A percentile compares a stretch with the other conserved stretches of the same genome.
Evolutionary conservation across 1,140 invertebrate genomes (phyloP).

Genomic region (Chelonus insularis): DNA sequence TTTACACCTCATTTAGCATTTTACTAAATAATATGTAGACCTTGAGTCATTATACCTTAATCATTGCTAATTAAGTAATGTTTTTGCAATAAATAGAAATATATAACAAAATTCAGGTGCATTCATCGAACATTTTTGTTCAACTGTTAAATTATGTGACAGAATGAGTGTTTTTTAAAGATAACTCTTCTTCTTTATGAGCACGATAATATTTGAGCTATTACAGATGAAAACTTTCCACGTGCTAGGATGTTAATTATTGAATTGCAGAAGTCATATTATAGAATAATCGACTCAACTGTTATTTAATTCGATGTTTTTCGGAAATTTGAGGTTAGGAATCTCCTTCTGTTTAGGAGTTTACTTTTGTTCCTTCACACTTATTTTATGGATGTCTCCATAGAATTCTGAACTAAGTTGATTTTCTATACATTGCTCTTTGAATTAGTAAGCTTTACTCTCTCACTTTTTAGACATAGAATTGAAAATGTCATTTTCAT

Average conservation of each 20-base stretch:
- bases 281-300: constrained; percentile 67
- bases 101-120: constrained; percentile 80
- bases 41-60: constrained; percentile 65
- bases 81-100: constrained; percentile 77
- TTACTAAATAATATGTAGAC: constrained; percentile 71
- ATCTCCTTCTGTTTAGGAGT: constrained; percentile 93
- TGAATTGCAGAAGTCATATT: constrained; percentile 66
- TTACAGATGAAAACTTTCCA: constrained; percentile 72
- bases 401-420: constrained; percentile 90
- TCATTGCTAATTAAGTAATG: constrained; percentile 64
- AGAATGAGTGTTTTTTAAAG: constrained; percentile 65
- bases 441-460: constrained; percentile 95
- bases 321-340: constrained; percentile 84
- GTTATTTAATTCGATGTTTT: constrained; percentile 75
- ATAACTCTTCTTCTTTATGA: constrained; percentile 77
- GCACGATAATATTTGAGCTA: constrained; percentile 66
- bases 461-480: constrained; percentile 92
- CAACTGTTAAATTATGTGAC: constrained; percentile 62
- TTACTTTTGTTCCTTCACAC: constrained; percentile 73
- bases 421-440: constrained; percentile 94
- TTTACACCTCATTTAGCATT: constrained; percentile 69
- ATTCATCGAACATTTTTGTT: constrained; percentile 61
- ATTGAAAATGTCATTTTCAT: constrained; percentile 65
- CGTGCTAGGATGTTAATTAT: constrained; percentile 66
- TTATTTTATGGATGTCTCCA: constrained; percentile 80